Evolutionary conservation across 2,113 vertebrate species (phyloP).

Genomic region (Lutjanus erythropterus): DNA sequence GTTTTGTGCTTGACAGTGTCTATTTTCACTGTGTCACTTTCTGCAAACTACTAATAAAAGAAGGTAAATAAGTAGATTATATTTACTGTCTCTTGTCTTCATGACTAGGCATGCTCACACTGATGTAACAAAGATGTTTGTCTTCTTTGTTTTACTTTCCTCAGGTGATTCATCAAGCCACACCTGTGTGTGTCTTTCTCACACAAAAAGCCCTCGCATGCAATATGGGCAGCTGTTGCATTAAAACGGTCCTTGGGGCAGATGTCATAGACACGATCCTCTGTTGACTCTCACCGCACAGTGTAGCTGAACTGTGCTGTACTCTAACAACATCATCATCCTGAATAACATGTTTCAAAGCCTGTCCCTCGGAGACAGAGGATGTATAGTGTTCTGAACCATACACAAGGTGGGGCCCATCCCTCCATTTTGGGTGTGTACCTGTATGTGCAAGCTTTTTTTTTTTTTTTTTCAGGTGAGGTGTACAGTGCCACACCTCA

Average conservation of each 20-base stretch:
- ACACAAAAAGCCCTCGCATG: conserved; percentile 20
- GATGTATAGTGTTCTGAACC: not conserved
- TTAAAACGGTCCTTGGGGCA: conserved; percentile 11
- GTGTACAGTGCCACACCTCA: conserved; percentile 43
- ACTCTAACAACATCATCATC: not conserved
- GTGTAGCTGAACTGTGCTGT: not conserved
- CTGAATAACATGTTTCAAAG: conserved; percentile 4
- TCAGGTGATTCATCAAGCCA: conserved; percentile 12
- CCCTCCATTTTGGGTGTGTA: conserved; percentile 20
- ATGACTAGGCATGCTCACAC: not conserved
- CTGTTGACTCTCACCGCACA: not conserved
- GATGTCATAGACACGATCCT: not conserved
- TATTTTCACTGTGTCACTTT: not conserved
- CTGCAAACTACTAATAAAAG: not conserved
- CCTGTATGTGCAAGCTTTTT: too few species aligned
- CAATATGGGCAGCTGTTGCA: not conserved
- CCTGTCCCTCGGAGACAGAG: not conserved
- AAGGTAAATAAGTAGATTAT: not conserved
- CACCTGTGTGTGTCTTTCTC: conserved; percentile 44
- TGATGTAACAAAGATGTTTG: not conserved
- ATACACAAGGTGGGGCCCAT: not conserved
- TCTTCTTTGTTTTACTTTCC: conserved; percentile 39
- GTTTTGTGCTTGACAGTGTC: not conserved
- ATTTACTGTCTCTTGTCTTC: not conserved
- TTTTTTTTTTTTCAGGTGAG: not conserved